Conservation (phyloP, 2,888 invertebrate species). For the Chymomyza fuscimana region DNA sequence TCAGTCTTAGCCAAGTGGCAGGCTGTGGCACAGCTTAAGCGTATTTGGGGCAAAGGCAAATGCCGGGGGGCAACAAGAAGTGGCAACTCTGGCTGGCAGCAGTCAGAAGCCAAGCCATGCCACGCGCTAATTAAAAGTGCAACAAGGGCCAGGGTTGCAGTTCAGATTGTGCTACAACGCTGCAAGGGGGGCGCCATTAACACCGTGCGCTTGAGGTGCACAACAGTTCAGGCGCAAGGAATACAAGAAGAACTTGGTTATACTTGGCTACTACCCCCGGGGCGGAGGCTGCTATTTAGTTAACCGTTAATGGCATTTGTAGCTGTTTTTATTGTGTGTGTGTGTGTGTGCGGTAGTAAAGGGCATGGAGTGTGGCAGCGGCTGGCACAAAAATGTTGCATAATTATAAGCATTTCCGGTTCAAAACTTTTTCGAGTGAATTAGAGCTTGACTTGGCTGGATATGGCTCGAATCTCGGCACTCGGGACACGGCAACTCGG, state of each 20-base stretch:
- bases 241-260: background rate
- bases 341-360: too few relatives aligned
- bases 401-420: slow-evolving; percentile 68
- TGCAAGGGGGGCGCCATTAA: slow-evolving; percentile 41
- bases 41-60: slow-evolving; percentile 63
- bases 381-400: slow-evolving; percentile 65
- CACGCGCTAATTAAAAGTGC: slow-evolving; percentile 67
- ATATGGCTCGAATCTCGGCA: background rate
- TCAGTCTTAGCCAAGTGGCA: slow-evolving; percentile 31
- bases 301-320: slow-evolving; percentile 72
- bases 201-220: slow-evolving; percentile 48
- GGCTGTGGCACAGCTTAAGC: slow-evolving; percentile 48
- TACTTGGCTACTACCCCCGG: background rate
- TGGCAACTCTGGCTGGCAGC: too few relatives aligned
- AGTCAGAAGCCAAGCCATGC: slow-evolving; percentile 16
- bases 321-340: slow-evolving; percentile 64
- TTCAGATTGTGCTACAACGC: background rate
- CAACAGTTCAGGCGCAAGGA: slow-evolving; percentile 3
- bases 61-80: background rate
- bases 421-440: slow-evolving; percentile 62
- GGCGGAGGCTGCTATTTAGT: slow-evolving; percentile 50
- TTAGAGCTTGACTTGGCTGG: slow-evolving; percentile 24
- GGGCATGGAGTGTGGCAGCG: slow-evolving; percentile 8
- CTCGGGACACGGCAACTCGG: background rate
- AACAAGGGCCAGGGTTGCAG: slow-evolving; percentile 44